phyloP scores from a whole-genome alignment of 2,797 vertebrate species.

The Psittacula derbiana region DNA sequence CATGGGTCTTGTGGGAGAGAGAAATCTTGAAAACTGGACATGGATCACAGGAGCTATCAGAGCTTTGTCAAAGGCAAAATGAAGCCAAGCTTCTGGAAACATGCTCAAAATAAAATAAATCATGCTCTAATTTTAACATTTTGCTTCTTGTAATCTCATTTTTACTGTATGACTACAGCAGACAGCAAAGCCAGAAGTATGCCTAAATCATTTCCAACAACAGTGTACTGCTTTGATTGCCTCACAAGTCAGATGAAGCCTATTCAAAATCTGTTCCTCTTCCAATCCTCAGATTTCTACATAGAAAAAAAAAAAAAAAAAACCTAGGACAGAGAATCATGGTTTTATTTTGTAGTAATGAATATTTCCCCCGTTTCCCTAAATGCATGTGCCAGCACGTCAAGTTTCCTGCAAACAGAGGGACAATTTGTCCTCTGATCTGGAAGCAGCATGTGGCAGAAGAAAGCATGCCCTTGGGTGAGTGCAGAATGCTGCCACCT shows the following conservation, averaged over 20 bases:
- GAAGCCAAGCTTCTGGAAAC: not conserved
- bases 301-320: not conserved
- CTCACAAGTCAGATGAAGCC: not conserved
- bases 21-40: not conserved
- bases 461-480: not conserved
- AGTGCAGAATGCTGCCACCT: not conserved
- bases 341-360: not conserved
- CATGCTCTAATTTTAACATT: not conserved
- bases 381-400: not conserved
- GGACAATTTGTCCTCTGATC: not conserved
- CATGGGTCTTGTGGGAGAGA: not conserved
- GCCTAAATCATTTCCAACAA: not conserved
- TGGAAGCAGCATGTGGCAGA: not conserved
- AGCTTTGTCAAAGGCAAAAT: not conserved
- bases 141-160: not conserved
- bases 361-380: not conserved
- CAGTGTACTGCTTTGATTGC: not conserved
- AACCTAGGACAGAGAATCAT: not conserved
- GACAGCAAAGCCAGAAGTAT: not conserved
- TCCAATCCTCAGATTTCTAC: not conserved
- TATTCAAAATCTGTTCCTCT: not conserved
- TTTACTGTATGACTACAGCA: not conserved
- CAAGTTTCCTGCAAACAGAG: not conserved
- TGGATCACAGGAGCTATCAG: not conserved
- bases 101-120: not conserved